Conservation (phyloP, 2,888 invertebrate genomes). For the Dynastes tityus region DNA sequence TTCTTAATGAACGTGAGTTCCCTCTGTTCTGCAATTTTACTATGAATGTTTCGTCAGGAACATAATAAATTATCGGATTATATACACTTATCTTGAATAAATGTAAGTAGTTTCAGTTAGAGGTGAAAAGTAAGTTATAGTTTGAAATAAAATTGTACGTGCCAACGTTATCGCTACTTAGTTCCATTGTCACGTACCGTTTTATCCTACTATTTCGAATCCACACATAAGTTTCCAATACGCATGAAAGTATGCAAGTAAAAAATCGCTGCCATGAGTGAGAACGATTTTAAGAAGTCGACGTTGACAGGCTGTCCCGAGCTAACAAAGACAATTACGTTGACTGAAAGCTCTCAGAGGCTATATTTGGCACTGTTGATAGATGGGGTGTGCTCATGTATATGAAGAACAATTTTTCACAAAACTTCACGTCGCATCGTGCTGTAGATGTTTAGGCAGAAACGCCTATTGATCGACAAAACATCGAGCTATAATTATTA, state of each 20-base stretch:
- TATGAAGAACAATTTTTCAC: neutral
- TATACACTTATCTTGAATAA: too few relatives aligned
- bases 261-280: constrained; percentile 23
- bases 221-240: constrained; percentile 1
- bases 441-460: neutral
- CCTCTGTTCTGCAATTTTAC: too few relatives aligned
- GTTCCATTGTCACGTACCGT: too few relatives aligned
- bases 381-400: constrained; percentile 9
- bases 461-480: neutral
- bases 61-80: too few relatives aligned
- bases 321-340: constrained; percentile 33
- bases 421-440: constrained; percentile 6
- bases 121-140: too few relatives aligned
- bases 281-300: constrained; percentile 14
- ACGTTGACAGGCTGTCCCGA: neutral
- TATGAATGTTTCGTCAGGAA: too few relatives aligned
- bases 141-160: too few relatives aligned
- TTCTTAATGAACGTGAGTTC: too few relatives aligned
- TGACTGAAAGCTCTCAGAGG: constrained; percentile 26
- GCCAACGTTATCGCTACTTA: too few relatives aligned
- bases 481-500: neutral
- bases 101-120: too few relatives aligned
- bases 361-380: constrained; percentile 27
- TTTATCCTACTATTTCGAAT: too few relatives aligned
- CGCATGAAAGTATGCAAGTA: neutral